phyloP scores from a whole-genome alignment of 2,113 vertebrate genomes.

The Meles meles region DNA sequence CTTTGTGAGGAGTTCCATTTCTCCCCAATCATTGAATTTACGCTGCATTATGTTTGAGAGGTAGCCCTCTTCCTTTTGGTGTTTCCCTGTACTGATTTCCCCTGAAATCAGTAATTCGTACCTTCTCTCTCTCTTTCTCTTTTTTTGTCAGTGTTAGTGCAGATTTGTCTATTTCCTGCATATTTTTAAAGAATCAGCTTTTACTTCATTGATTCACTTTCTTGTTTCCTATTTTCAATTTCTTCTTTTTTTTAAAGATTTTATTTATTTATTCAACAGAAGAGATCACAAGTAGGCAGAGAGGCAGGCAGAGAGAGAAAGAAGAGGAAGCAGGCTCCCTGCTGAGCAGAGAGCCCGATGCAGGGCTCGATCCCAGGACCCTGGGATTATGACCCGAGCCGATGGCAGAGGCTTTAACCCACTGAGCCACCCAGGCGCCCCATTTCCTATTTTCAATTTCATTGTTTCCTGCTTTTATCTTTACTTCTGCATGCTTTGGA shows the following conservation, averaged over 20 bases:
- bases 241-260: no score
- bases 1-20: not conserved
- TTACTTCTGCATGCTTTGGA: not conserved
- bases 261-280: no score
- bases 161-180: not conserved
- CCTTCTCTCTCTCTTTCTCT: not conserved
- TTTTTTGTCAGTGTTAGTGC: not conserved
- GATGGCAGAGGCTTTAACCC: no score
- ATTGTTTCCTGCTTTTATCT: not conserved
- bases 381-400: no score
- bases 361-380: no score
- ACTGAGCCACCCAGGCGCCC: no score
- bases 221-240: not conserved
- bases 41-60: not conserved
- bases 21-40: fast-evolving
- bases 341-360: no score
- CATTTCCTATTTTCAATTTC: not conserved
- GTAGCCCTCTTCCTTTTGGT: not conserved
- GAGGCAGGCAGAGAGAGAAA: no score
- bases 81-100: not conserved
- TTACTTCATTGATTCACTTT: not conserved
- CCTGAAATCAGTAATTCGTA: not conserved
- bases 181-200: not conserved
- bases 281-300: no score
- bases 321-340: no score